Base-by-base conservation (phyloP, 2,888 invertebrate species). In the Smittia aterrima region DNA sequence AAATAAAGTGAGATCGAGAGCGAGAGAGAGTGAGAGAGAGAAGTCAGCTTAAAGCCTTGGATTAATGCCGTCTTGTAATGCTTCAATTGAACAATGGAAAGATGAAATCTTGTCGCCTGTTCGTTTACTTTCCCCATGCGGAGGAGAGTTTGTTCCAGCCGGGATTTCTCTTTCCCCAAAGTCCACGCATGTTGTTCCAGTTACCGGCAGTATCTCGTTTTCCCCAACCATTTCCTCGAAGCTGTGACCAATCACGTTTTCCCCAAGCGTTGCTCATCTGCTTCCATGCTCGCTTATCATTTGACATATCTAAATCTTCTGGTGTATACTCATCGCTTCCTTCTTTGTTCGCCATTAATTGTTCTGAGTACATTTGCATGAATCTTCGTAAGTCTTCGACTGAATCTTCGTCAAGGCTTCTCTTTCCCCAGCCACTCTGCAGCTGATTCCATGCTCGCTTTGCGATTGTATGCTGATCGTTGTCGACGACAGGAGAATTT, bases 81-180 rank as follows among this genome's bases (percentile, higher is more conserved):
- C 47, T 22, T 70, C 70, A 70, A 70, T 70, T 70, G 70, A 70
- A 70, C 70, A 70, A 70, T 70, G 70, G 70, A 70, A 7, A 70
- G 54, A 47, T n/a, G 32, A 40, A n/a, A 13, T 20, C 20, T 24
- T 68, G 67, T 25, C 24, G 67, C 4, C 24, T 32, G 32, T 66
- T 66, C 16, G 47, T 47, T 70, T 54, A 70, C 25, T 70, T 70
- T 25, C 70, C 70, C 70, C 70, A 70, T n/a, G 54, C 70, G 2
- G 53, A 54, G 18, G 25, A 32, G 7, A 70, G 24, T 54, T 70
- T 70, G 18, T 32, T 70, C 70, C 70, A 70, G 4, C 41, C 54
- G 1, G 18, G 53, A 27, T 70, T 41, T 22, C 72, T 9, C 13
- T 72, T 67, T 13, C 67, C 67, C 67, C 67, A 67, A 20, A 16